Base-by-base conservation (phyloP, 2,797 vertebrate species). In the Parauchenoglanis punctatus region DNA sequence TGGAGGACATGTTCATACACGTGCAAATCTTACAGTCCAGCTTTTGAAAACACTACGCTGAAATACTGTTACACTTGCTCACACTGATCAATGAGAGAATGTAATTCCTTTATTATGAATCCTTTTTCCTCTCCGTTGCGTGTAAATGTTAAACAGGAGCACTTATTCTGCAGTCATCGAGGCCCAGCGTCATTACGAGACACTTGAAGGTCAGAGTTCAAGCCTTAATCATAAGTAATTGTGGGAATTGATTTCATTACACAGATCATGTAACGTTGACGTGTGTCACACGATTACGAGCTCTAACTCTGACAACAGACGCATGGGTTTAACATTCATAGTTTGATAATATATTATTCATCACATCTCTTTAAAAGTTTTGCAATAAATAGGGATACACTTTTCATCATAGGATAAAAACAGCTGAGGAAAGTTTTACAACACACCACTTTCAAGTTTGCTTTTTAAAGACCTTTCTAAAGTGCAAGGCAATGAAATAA, bases 401-500 rank as follows among this genome's bases (percentile, higher is more conserved):
- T 88, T 90, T 91, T 91, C 61, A 52, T 90, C 90, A 91, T 82
- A 85, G 67, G 77, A 73, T 89, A 89, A 91, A 93, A 91, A 92
- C 89, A 88, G 92, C 91, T 10, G 87, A 89, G 76, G 65, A 85
- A 86, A 88, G 85, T 89, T 85, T 46, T 65, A 91, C 89, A 89
- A 90, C 84, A 91, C 90, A 88, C 86, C 78, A 90, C 86, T 81
- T 89, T 90, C 52, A 89, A 52, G 61, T 87, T 87, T 89, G 58
- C 78, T 85, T 61, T 88, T 86, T 81, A 82, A 82, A 84, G 76
- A 86, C 84, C 76, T 12, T 86, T 86, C 91, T 96, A 96, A 96
- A 96, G 96, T 96, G 96, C 96, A 95, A 96, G 95, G 95, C 94
- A 93, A 94, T 77, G 75, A 84, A 93, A 95, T 92, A 92, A 93